Evolutionary conservation across 2,113 vertebrate genomes (phyloP).

Genomic region (Myotis brandtii): DNA sequence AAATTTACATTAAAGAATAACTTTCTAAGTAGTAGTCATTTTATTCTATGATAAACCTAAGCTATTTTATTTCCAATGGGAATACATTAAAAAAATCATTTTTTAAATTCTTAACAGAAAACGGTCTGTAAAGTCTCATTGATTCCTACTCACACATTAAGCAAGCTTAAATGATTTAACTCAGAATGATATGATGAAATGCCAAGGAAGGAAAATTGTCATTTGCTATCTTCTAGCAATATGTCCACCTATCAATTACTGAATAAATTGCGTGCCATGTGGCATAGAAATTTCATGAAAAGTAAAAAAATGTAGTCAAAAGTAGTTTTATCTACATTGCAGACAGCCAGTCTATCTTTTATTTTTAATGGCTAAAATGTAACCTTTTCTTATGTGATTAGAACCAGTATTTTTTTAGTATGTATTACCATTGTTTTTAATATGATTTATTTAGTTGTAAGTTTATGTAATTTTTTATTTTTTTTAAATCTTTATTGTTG

Average conservation of each 20-base stretch:
- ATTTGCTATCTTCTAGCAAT: slow-evolving; percentile 1
- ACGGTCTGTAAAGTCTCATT: neutral
- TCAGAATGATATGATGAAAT: slow-evolving; percentile 44
- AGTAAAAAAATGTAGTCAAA: slow-evolving; percentile 49
- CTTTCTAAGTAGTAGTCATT: neutral
- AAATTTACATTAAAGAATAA: slow-evolving; percentile 11
- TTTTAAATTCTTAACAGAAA: slow-evolving; percentile 13
- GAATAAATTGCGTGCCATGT: slow-evolving; percentile 1
- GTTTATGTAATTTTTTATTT: too few relatives aligned
- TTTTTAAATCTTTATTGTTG: too few relatives aligned
- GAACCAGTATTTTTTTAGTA: neutral
- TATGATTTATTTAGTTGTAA: too few relatives aligned
- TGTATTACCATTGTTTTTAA: too few relatives aligned
- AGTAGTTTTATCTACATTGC: neutral
- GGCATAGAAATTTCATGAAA: slow-evolving; percentile 17
- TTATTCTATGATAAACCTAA: neutral
- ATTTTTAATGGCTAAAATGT: neutral
- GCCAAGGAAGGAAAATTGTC: neutral
- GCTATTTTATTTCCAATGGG: slow-evolving; percentile 11
- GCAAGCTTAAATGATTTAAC: neutral
- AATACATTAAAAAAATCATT: neutral
- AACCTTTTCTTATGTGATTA: neutral
- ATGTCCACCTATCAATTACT: neutral
- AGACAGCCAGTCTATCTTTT: neutral
- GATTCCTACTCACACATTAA: slow-evolving; percentile 20